These are phyloP conservation scores for Oxyruncus cristatus DNA, from an alignment of 2,113 vertebrate species.

Conservation along the genomic window DNA sequence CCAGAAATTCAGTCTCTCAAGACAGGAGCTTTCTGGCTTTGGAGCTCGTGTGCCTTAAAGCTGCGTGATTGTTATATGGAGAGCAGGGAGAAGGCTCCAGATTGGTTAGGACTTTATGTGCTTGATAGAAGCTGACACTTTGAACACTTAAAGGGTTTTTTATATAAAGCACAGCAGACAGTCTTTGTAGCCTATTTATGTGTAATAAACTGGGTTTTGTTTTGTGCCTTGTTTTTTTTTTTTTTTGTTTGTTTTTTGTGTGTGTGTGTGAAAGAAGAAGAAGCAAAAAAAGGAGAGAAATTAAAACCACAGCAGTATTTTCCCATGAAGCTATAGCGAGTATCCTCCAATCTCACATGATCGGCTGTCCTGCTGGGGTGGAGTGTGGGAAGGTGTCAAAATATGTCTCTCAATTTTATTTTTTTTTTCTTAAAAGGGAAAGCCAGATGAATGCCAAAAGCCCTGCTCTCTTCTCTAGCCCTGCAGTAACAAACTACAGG, in stretches of 20 bases:
- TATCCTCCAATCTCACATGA: conserved; percentile 30
- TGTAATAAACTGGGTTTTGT: conserved; percentile 44
- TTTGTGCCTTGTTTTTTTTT: background rate
- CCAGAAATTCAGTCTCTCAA: background rate
- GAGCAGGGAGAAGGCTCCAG: background rate
- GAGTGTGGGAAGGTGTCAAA: conserved; percentile 69
- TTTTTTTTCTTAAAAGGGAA: conserved; percentile 53
- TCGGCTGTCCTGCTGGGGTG: conserved; percentile 43
- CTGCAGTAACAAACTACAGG: conserved; percentile 57
- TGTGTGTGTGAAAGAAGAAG: background rate
- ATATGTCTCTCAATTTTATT: conserved; percentile 42
- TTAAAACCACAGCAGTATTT: conserved; percentile 58
- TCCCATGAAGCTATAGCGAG: conserved; percentile 30
- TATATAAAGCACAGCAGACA: conserved; percentile 40
- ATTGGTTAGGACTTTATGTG: background rate
- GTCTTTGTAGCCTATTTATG: conserved; percentile 52
- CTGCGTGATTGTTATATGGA: background rate
- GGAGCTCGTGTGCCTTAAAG: background rate
- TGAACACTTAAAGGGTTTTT: conserved; percentile 26
- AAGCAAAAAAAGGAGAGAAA: background rate
- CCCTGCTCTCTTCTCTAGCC: conserved; percentile 44
- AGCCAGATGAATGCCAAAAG: conserved; percentile 52
- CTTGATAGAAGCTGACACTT: conserved; percentile 11
- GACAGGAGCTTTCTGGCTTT: background rate
- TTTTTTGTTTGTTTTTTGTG: background rate